Base-by-base conservation (phyloP, 2,888 invertebrate genomes). In the Hirtodrosophila alboralis region DNA sequence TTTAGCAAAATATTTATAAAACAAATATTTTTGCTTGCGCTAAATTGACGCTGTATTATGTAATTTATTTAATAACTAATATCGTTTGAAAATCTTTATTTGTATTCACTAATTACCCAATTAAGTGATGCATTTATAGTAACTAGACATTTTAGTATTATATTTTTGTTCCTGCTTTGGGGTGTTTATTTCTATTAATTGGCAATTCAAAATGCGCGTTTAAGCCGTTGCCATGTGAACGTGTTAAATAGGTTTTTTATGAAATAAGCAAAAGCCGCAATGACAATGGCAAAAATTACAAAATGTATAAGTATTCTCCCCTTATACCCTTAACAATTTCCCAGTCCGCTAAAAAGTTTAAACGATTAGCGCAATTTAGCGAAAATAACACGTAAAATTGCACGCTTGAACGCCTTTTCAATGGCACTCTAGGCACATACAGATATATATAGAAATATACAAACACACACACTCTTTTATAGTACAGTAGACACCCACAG, bases 351-450 rank as follows among this genome's bases (percentile, higher is more conserved):
- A 58, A 84, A 84, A 84, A 84, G 71, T 79, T 79, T 66, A 81
- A 81, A 68, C 69, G 76, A 73, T 86, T 80, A 86, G 73, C 66
- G 76, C 86, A 85, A 80, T 87, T 87, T 81, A 86, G 79, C 85
- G 75, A 75, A 85, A 68, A 84, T 76, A 83, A 83, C 81, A 84
- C 67, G 75, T 68, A 56, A 87, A 83, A 83, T 81, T 75, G 73
- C 74, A 51, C 86, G 87, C 84, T 79, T 78, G 69, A 83, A 79
- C 84, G 85, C 87, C 53, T 80, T 75, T 54, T 68, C 77, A 87
- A 88, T 87, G 83, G 72, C 77, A 74, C 81, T 83, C 60, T n/a
- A 72, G 30, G 38, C 56, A 38, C 41, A 41, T 30, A 30, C 21
- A 61, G 37, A 33, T 31, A 40, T 23, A 33, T 31, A 40, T 23